Evolutionary conservation across 2,888 invertebrate species (phyloP), one percentile per base, ranked within the genome.

Genomic region (Zaprionus lineosus): DNA sequence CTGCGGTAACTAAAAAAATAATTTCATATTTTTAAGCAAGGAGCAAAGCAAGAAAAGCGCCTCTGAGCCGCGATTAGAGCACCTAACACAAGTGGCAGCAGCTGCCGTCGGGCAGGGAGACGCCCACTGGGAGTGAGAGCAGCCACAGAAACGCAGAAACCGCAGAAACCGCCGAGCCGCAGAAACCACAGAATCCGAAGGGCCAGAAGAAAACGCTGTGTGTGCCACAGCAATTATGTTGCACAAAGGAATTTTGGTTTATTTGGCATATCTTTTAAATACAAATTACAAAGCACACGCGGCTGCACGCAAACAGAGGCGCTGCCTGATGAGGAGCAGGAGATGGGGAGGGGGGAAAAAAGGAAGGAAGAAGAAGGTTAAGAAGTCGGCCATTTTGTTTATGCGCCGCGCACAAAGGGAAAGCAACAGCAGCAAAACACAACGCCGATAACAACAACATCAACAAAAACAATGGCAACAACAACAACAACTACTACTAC

Each of bases 371-470:
- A 9, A 36, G 14, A 15, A 29, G 44, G 37, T 53, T 59, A 70
- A 61, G 67, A 61, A 70, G 75, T 63, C 78, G 67, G 82, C 78
- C 82, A 82, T 78, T 78, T 78, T 78, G 78, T 78, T 67, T 72
- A 59, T 82, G 77, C 43, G 63, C 39, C 26, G 55, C 48, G 60
- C 74, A 78, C 77, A 77, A 71, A 71, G 67, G n/a, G 67, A 66
- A 66, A 62, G 70, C 71, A 59, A 66, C 71, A 71, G 62, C 71
- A 66, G 66, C 47, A 66, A 59, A 48, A 51, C 56, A 52, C 55
- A 63, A 36, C 31, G n/a, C n/a, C n/a, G n/a, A 47, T 55, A 60
- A 52, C 68, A 57, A 31, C 28, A 50, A 33, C 40, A 62, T 26
- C 66, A 50, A 41, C 34, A 37, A n/a, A 15, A 44, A 31, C 29